Conservation (phyloP, 2,797 vertebrate genomes). For the Sardinella longiceps region DNA sequence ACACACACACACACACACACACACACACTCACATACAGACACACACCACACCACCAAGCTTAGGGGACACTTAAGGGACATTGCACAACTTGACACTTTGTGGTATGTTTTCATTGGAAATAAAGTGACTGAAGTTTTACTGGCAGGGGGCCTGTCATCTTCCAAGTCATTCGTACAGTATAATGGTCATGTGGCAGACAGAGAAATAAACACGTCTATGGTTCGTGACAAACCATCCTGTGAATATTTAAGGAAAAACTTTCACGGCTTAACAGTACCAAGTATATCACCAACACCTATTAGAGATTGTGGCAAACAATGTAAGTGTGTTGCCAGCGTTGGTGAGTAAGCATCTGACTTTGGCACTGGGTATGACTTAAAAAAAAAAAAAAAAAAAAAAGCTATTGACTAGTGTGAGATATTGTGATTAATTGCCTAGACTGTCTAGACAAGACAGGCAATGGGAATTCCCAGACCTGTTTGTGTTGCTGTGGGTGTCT, state of each 20-base stretch:
- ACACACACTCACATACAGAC: too few species aligned
- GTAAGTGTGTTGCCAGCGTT: neutral
- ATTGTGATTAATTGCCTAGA: neutral
- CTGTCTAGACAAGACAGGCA: neutral
- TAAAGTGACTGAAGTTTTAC: neutral
- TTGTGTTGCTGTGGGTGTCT: neutral
- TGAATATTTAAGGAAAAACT: neutral
- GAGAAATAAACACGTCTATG: neutral
- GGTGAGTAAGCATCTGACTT: neutral
- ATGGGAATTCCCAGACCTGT: neutral
- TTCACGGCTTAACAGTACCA: neutral
- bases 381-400: too few species aligned
- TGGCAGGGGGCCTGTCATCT: neutral
- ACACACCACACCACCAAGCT: too few species aligned
- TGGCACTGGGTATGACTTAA: neutral
- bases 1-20: neutral
- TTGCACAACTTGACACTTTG: neutral
- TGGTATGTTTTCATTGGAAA: neutral
- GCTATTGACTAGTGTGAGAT: neutral
- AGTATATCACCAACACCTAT: neutral
- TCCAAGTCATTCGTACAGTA: neutral
- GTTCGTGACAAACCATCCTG: neutral
- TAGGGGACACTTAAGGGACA: too few species aligned
- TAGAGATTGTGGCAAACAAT: too few species aligned
- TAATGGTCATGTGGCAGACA: neutral